A percentile compares a stretch with the other conserved stretches of the same genome.
Evolutionary conservation across 2,888 invertebrate genomes (phyloP).

Genomic region (Drosophila acutilabella): DNA sequence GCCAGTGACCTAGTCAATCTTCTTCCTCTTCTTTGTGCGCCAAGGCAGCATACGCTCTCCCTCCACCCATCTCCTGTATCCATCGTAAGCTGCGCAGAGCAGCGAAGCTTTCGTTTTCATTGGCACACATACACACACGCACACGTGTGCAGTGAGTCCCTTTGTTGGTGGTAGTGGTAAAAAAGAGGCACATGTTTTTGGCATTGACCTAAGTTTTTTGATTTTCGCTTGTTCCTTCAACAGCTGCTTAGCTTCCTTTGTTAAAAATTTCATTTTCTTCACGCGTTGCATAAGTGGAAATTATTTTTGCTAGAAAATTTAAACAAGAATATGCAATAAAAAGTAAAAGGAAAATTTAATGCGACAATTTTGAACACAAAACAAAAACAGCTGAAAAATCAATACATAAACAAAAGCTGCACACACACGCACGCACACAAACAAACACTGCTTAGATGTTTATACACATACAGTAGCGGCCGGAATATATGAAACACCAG

Average conservation of each 20-base stretch:
- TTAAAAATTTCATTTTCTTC: slow-evolving; percentile 2
- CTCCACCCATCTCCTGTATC: not conserved
- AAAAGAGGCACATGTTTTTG: slow-evolving; percentile 54
- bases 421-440: slow-evolving; percentile 3
- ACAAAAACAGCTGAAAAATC: slow-evolving; percentile 64
- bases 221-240: slow-evolving; percentile 32
- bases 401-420: slow-evolving; percentile 46
- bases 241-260: slow-evolving; percentile 39
- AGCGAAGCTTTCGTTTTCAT: slow-evolving; percentile 71
- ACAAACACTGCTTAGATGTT: not conserved
- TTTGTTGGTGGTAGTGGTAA: slow-evolving; percentile 14
- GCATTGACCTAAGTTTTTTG: slow-evolving; percentile 68
- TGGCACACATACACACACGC: slow-evolving; percentile 22
- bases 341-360: slow-evolving; percentile 12
- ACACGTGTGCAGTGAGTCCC: slow-evolving; percentile 2
- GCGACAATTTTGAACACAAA: slow-evolving; percentile 1
- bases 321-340: not conserved
- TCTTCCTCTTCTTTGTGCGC: slow-evolving; percentile 48
- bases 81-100: slow-evolving; percentile 37
- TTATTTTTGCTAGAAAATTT: not conserved
- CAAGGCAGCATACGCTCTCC: slow-evolving; percentile 24
- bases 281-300: slow-evolving; percentile 58
- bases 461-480: not conserved
- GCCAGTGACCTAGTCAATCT: slow-evolving; percentile 69
- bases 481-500: not conserved